Base-by-base conservation (phyloP, 2,888 invertebrate genomes). In the Helicoverpa assulta region DNA sequence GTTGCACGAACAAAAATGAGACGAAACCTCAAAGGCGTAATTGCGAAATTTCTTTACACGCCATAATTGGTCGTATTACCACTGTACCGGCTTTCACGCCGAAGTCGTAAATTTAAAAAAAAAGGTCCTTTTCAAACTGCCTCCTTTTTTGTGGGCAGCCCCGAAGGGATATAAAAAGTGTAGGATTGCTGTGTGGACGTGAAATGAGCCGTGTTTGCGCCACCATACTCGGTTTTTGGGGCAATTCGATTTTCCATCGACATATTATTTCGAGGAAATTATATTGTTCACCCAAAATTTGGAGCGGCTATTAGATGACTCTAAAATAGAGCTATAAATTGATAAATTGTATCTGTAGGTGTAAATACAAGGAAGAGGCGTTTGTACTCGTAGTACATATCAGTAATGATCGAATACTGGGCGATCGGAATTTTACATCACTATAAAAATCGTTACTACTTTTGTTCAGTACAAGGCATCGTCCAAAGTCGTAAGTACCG, bases 71-170 rank as follows among this genome's bases (percentile, higher is more conserved):
- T 78, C 82, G 84, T 85, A 86, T 88, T 88, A 88, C 85, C 85
- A 76, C 74, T 82, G 85, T 74, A 81, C 84, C 82, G 84, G 87
- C 90, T 91, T 93, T 92, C 90, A 88, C 88, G 88, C 86, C 82
- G 80, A 76, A 86, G 84, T 88, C 91, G 91, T 91, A 91, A 92
- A 92, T 92, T 91, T 85, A 86, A 91, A 92, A 75, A 92, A 75
- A 91, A 90, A 89, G 89, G 88, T 83, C 88, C 89, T 86, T 89
- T 91, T 86, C 80, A 85, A 88, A 86, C 83, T 82, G 86, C 85
- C 82, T 85, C 82, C 73, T 85, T 90, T 91, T 91, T 90, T 91
- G 91, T 86, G 86, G 86, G 85, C 82, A 85, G 84, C 83, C 86
- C 83, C 83, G 76, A 80, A 86, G 84, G 88, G 82, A 81, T 82